phyloP scores from a whole-genome alignment of 1,140 invertebrate species.

The Eurosta solidaginis region DNA sequence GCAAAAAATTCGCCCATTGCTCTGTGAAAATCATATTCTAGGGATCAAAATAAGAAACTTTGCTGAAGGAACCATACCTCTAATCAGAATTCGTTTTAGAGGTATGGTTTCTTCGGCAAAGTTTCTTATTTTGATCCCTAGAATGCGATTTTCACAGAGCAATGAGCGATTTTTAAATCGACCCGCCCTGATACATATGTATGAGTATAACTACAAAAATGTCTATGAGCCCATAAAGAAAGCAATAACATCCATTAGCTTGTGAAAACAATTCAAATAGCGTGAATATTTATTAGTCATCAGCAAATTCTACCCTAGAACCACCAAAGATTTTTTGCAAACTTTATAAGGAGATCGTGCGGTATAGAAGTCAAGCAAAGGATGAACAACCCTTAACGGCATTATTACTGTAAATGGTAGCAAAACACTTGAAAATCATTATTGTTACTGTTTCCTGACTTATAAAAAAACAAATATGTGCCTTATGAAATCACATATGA shows the following conservation, averaged over 20 bases:
- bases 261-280: slow-evolving; percentile 15
- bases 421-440: slow-evolving; percentile 11
- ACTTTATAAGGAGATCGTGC: neutral
- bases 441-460: neutral
- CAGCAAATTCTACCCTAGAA: neutral
- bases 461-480: no score
- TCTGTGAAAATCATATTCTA: no score
- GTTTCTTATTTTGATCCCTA: no score
- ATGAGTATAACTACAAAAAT: neutral
- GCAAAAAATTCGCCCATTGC: no score
- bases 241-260: neutral
- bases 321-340: neutral
- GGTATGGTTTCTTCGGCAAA: no score
- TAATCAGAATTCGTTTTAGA: no score
- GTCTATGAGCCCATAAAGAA: no score
- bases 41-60: no score
- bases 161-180: no score
- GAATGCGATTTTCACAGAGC: no score
- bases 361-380: neutral
- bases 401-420: neutral
- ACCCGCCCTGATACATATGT: no score
- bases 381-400: neutral
- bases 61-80: no score
- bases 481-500: neutral
- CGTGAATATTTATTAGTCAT: slow-evolving; percentile 19